Conservation (phyloP, 2,113 vertebrate species). For the Channa argus region DNA sequence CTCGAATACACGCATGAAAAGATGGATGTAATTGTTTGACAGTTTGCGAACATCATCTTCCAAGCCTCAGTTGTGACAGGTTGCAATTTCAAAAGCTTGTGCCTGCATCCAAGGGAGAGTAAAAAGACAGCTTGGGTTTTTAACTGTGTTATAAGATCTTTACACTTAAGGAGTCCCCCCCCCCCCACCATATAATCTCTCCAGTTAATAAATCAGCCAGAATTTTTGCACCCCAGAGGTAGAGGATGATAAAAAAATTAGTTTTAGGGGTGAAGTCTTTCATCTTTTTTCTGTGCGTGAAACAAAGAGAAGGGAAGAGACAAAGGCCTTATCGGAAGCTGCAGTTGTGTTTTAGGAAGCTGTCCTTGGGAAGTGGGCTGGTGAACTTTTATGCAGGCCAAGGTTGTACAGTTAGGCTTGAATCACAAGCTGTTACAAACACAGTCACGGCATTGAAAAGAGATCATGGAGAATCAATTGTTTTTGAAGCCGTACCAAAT, state of each 20-base stretch:
- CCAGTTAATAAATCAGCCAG: conserved; percentile 64
- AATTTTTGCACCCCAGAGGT: conserved; percentile 59
- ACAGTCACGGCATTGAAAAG: conserved; percentile 16
- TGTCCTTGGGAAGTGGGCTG: conserved; percentile 68
- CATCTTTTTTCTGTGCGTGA: conserved; percentile 59
- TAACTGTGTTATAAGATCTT: conserved; percentile 67
- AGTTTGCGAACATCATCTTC: conserved; percentile 47
- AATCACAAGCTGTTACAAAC: conserved; percentile 49
- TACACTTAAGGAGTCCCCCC: conserved; percentile 47
- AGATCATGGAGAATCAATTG: conserved; percentile 26
- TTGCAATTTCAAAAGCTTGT: conserved; percentile 76
- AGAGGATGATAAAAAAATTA: conserved; percentile 65
- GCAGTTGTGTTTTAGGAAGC: conserved; percentile 71
- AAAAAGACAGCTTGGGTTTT: conserved; percentile 58
- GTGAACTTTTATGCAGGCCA: conserved; percentile 66
- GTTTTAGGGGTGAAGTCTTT: conserved; percentile 60
- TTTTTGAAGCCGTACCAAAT: conserved; percentile 68
- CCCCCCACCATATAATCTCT: conserved; percentile 29
- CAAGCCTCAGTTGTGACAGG: conserved; percentile 67
- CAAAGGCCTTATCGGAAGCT: conserved; percentile 71
- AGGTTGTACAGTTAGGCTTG: conserved; percentile 66
- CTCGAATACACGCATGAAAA: conserved; percentile 51
- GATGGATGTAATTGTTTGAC: conserved; percentile 46
- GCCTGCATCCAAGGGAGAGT: conserved; percentile 54
- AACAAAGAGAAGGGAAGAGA: conserved; percentile 63